Conservation (phyloP, 2,113 vertebrate genomes). For the Scomber scombrus region DNA sequence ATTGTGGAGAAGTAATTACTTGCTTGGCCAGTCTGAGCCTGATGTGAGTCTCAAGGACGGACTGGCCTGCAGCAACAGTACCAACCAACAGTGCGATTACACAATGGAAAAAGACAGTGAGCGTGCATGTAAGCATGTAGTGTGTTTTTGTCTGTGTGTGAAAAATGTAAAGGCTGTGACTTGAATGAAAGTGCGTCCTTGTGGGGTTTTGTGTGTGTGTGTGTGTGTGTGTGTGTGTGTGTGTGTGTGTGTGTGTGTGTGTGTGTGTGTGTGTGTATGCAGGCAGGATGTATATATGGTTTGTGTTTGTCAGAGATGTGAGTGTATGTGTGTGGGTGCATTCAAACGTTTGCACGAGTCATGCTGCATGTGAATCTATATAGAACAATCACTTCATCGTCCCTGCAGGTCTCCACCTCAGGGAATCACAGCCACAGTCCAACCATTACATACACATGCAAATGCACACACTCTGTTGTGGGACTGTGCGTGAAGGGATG, state of each 20-base stretch:
- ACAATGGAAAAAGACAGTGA: slow-evolving; percentile 40
- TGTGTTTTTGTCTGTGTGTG: slow-evolving; percentile 33
- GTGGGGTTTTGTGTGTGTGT: slow-evolving; percentile 10
- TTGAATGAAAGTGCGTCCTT: slow-evolving; percentile 49
- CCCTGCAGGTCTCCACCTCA: slow-evolving; percentile 53
- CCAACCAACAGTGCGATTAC: slow-evolving; percentile 46
- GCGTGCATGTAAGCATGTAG: background rate
- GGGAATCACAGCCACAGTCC: slow-evolving; percentile 41
- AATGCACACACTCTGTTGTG: background rate
- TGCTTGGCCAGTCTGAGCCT: slow-evolving; percentile 75
- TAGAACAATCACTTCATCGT: slow-evolving; percentile 45
- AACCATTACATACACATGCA: slow-evolving; percentile 6
- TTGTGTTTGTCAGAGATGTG: background rate
- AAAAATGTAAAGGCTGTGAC: slow-evolving; percentile 9
- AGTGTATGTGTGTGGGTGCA: background rate
- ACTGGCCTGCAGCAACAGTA: slow-evolving; percentile 53
- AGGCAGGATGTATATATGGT: slow-evolving; percentile 54
- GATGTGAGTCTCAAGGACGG: slow-evolving; percentile 75
- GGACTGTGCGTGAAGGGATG: slow-evolving; percentile 3
- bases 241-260: slow-evolving; percentile 23
- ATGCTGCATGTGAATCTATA: slow-evolving; percentile 31
- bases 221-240: background rate
- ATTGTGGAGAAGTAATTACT: slow-evolving; percentile 76
- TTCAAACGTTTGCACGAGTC: background rate
- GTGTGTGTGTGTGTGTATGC: slow-evolving; percentile 28